Base-by-base conservation (phyloP, 2,113 vertebrate species). In the Pongo pygmaeus region DNA sequence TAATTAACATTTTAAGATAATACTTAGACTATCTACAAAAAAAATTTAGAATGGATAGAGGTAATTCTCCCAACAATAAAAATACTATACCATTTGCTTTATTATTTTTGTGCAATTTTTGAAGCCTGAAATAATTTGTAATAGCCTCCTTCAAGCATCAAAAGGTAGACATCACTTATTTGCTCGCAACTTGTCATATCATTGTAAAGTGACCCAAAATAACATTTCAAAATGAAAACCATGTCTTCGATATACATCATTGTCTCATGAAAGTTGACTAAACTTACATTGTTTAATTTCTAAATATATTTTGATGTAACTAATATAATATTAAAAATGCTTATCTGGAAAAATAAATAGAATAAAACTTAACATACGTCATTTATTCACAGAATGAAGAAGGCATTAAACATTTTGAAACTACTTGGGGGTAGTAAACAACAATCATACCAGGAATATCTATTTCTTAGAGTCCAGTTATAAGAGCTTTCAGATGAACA, bases 1-100 rank as follows among this genome's bases (percentile, higher is more conserved):
- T 67, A 97, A 80, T 74, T 72, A 78, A 27, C 79, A 59, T 14
- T 96, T 77, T 16, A n/a, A 94, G 97, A 84, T 72, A 84, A 95
- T 38, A 74, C 50, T 55, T 86, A 91, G 38, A 38, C 8, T 84
- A 91, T 30, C 20, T 67, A 64, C 1, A 79, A 64, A 38, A 86
- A 43, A 67, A 1, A 64, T 40, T 94, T 88, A 87, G 13, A 93
- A 84, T 43, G 3, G 13, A 80, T 92, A 27, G 74, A 80, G 16
- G 6, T 64, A 91, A 55, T 84, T 93, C 5, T 57, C 6, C 14
- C 11, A 94, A 0, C 2, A 52, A 80, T 75, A 17, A 77, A 88
- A 91, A 52, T 40, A 57, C 52, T 88, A 40, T 6, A 80, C 38
- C 13, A 70, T 46, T 95, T 74, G 40, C 6, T 35, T 57, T 57